These are phyloP conservation scores for Hecatera dysodea DNA, from an alignment of 2,888 invertebrate genomes.

Conservation along the genomic window DNA sequence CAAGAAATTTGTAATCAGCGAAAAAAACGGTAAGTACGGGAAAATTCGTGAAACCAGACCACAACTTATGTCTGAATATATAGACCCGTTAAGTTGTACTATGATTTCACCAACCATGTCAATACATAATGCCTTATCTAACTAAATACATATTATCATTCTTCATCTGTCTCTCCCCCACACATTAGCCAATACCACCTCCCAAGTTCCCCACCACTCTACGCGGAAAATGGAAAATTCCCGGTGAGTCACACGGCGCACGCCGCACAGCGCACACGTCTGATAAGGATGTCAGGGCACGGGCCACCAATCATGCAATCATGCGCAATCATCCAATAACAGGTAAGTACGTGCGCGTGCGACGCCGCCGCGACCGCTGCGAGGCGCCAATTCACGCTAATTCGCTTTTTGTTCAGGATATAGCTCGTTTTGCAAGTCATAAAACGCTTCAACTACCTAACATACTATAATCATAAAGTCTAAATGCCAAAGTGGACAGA, in stretches of 20 bases:
- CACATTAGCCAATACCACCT: neutral
- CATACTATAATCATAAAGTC: conserved; percentile 29
- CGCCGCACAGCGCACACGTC: conserved; percentile 45
- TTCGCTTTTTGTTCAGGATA: conserved; percentile 62
- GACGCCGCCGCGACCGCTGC: conserved; percentile 48
- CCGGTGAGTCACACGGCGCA: conserved; percentile 58
- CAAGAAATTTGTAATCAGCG: no score
- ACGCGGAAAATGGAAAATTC: conserved; percentile 61
- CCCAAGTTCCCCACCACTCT: conserved; percentile 13
- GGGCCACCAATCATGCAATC: conserved; percentile 71
- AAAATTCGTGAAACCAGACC: neutral
- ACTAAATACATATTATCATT: neutral
- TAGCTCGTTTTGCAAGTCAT: conserved; percentile 52
- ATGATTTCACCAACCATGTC: neutral
- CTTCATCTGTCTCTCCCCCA: no score
- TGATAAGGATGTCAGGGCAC: conserved; percentile 77
- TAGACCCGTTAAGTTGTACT: neutral
- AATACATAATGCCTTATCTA: neutral
- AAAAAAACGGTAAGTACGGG: neutral
- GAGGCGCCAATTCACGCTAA: conserved; percentile 62
- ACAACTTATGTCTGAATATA: neutral
- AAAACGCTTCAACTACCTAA: conserved; percentile 40
- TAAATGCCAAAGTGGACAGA: conserved; percentile 34
- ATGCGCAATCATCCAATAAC: conserved; percentile 73
- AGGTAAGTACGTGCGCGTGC: conserved; percentile 59